phyloP scores from a whole-genome alignment of 2,888 invertebrate genomes.

The Melanotus villosus region DNA sequence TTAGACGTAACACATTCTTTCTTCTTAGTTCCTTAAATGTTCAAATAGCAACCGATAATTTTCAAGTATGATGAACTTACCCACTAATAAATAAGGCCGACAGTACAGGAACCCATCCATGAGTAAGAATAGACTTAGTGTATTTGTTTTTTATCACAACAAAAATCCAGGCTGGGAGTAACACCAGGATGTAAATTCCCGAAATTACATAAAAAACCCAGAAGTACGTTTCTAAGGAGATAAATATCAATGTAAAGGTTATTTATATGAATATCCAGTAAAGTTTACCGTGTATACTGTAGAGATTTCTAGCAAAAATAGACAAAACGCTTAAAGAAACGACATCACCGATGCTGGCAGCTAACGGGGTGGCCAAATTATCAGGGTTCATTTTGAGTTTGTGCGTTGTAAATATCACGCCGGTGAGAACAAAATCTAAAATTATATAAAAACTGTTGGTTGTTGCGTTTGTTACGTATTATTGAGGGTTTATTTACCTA shows the following conservation, averaged over 20 bases:
- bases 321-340: conserved; percentile 91
- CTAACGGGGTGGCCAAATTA: conserved; percentile 96
- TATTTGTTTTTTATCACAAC: conserved; percentile 89
- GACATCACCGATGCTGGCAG: conserved; percentile 96
- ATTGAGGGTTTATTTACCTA: conserved; percentile 82
- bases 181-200: conserved; percentile 63
- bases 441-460: too few species aligned
- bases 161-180: conserved; percentile 87
- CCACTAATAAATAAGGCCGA: conserved; percentile 96
- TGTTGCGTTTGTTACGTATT: too few species aligned
- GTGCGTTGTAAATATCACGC: conserved; percentile 89
- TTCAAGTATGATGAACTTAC: conserved; percentile 72
- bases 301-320: conserved; percentile 84
- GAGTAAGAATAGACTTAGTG: conserved; percentile 87
- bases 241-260: conserved; percentile 27
- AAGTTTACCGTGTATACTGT: conserved; percentile 78
- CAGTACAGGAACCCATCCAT: conserved; percentile 96
- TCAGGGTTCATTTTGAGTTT: conserved; percentile 93
- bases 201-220: conserved; percentile 87
- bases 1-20: too few species aligned
- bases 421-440: conserved; percentile 89
- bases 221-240: conserved; percentile 72
- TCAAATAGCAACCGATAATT: too few species aligned
- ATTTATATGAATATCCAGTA: background rate
- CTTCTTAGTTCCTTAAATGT: too few species aligned